Evolutionary conservation across 2,797 vertebrate species (phyloP).

Genomic region (Meriones psammophilus): DNA sequence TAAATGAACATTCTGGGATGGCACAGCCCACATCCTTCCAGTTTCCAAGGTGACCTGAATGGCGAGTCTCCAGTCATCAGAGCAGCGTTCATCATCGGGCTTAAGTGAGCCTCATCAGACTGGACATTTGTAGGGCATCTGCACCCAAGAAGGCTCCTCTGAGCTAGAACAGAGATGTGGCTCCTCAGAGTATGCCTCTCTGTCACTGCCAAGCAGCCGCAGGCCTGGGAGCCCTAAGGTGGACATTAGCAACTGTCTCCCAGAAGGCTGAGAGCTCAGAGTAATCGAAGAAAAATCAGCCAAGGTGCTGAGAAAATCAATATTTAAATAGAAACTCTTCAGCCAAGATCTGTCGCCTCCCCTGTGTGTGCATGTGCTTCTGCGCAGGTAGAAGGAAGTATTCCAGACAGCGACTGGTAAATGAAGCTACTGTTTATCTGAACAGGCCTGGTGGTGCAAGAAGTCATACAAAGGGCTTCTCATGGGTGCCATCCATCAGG

Average conservation of each 20-base stretch:
- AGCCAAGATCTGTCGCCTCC: background rate
- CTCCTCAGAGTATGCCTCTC: background rate
- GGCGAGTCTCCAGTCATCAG: background rate
- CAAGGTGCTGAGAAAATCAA: fast-evolving
- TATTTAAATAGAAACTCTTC: background rate
- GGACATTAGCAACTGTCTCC: background rate
- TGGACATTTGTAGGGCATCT: background rate
- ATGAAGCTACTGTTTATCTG: background rate
- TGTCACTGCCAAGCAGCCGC: background rate
- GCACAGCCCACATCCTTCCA: fast-evolving
- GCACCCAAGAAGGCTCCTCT: background rate
- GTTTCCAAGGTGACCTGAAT: fast-evolving
- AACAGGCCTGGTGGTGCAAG: background rate
- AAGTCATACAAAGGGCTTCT: background rate
- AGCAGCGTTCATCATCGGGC: background rate
- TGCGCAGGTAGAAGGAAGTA: background rate
- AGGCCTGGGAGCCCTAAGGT: background rate
- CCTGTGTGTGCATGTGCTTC: no score
- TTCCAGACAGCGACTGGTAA: background rate
- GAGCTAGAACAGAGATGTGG: background rate
- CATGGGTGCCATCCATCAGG: no score
- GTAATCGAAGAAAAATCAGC: no score
- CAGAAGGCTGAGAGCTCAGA: background rate
- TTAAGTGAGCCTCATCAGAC: background rate
- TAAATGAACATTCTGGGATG: background rate